Evolutionary conservation across 2,113 vertebrate genomes (phyloP), one percentile per base, ranked within the genome.

Genomic region (Nerophis ophidion): DNA sequence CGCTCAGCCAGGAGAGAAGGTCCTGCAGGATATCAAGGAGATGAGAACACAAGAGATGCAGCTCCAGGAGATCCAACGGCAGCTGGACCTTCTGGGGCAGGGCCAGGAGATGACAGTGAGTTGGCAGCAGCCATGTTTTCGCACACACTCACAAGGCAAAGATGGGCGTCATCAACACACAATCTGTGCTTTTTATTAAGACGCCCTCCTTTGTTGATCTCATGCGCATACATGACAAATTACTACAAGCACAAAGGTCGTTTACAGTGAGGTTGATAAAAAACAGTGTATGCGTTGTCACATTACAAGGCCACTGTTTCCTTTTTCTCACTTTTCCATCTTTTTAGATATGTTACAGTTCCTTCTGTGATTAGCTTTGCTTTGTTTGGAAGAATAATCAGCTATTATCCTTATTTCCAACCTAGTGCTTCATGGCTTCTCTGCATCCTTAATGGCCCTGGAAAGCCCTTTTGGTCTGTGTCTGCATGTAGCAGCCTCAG

Each of bases 21-120:
- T 91, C 79, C 92, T 95, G 74, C 87, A 78, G 84, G 88, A 93
- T 62, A 85, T 68, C 78, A 94, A 89, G 82, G 91, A 91, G 64
- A 86, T 86, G 67, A 89, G 91, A 69, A 85, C 89, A 67, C 90
- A 92, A 36, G 89, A 93, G 85, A 87, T 70, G 61, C 89, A 91
- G 14, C 88, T 98, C 76, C 89, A 74, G 81, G 91, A 93, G 72
- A 97, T 98, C 72, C 89, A 96, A 79, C 86, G 87, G 66, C 90
- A 94, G 62, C 90, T 98, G 87, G 89, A 90, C 81, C 80, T 76
- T 19, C 83, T 97, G 70, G 82, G 77, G 52, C 80, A 51, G 12
- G 46, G 75, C 79, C 86, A 85, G 56, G 70, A 81, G 60, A 81
- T 63, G 77, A 76, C 63, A 60, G 88, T 90, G 74, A 89, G 89